Evolutionary conservation across 1,140 invertebrate species (phyloP).

Genomic region (Cotesia glomerata): DNA sequence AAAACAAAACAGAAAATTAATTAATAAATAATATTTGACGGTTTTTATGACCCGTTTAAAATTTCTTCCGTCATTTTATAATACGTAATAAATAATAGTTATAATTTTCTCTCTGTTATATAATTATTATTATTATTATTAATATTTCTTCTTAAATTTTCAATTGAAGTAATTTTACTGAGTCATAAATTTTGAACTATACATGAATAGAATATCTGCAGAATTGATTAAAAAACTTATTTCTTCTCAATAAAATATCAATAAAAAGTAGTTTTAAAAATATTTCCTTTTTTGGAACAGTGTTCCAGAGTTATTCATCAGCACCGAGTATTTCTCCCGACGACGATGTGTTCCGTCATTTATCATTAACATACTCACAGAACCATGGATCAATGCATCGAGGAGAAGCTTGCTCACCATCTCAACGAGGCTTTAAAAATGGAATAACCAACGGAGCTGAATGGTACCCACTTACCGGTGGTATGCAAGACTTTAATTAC

Average conservation of each 20-base stretch:
- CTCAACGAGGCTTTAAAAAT: conserved; percentile 76
- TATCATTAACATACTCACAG: conserved; percentile 87
- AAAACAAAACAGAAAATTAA: conserved; percentile 24
- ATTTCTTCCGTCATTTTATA: too few relatives aligned
- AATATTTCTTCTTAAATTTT: not conserved
- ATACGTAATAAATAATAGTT: too few relatives aligned
- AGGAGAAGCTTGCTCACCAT: conserved; percentile 80
- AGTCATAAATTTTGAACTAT: too few relatives aligned
- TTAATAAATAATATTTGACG: not conserved
- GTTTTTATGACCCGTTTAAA: conserved; percentile 2
- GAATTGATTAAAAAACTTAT: too few relatives aligned
- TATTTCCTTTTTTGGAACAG: conserved; percentile 54
- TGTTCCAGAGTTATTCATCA: conserved; percentile 80
- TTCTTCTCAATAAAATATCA: not conserved
- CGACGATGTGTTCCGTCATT: conserved; percentile 90
- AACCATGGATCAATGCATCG: conserved; percentile 87
- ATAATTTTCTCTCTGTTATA: not conserved
- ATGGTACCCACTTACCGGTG: conserved; percentile 89
- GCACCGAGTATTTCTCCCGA: conserved; percentile 87
- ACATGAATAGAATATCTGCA: too few relatives aligned
- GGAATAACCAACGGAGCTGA: conserved; percentile 93
- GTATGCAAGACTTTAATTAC: conserved; percentile 98
- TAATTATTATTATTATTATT: not conserved
- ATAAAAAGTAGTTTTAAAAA: not conserved
- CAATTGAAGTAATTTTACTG: not conserved